Conservation (phyloP, 2,797 vertebrate species). For the Stomatorhinus walkeri region DNA sequence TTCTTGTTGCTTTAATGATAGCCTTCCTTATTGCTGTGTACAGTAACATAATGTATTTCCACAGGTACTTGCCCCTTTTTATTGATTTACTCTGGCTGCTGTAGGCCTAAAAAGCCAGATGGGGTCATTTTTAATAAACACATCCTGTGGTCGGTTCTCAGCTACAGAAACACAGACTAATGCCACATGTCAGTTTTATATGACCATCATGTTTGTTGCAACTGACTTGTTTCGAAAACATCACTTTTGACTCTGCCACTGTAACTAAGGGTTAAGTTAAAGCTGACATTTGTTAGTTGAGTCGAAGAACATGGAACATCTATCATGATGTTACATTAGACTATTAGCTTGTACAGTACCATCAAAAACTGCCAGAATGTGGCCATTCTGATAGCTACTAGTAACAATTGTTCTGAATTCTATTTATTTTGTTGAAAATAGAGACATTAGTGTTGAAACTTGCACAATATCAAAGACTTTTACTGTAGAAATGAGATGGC, state of each 20-base stretch:
- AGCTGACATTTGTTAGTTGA: background rate
- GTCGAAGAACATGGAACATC: background rate
- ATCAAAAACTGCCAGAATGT: conserved; percentile 1
- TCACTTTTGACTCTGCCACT: background rate
- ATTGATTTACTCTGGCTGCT: conserved; percentile 11
- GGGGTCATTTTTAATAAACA: background rate
- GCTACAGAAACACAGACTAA: background rate
- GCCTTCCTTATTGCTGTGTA: background rate
- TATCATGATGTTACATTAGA: background rate
- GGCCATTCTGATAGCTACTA: background rate
- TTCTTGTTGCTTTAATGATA: background rate
- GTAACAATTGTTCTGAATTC: conserved; percentile 10
- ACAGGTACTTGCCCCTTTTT: background rate
- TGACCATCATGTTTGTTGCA: conserved; percentile 13
- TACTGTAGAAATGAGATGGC: conserved; percentile 6
- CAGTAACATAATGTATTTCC: background rate
- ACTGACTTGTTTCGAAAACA: background rate
- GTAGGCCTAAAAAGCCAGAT: background rate
- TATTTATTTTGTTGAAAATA: conserved; percentile 13
- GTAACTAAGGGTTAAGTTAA: background rate
- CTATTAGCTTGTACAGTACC: conserved; percentile 18
- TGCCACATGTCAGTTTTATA: background rate
- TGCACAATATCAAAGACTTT: conserved; percentile 15
- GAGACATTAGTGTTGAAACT: background rate
- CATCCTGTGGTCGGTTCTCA: background rate